Evolutionary conservation across 2,113 vertebrate genomes (phyloP).

Genomic region (Phyllostomus discolor): DNA sequence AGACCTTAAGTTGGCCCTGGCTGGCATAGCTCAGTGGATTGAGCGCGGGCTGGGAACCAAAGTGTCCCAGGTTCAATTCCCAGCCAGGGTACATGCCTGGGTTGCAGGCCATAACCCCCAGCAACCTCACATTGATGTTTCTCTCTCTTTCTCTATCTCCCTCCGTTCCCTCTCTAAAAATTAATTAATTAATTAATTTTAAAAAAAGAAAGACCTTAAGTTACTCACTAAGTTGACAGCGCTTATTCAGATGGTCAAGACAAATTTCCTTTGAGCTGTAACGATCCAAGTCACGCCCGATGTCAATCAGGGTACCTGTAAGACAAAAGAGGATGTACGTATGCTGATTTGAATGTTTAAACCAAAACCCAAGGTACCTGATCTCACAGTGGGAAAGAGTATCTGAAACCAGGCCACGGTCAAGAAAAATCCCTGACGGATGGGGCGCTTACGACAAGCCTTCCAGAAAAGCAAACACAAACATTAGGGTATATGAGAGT

Average conservation of each 20-base stretch:
- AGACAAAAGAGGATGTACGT: not conserved
- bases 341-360: not conserved
- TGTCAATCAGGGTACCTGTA: not conserved
- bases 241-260: not conserved
- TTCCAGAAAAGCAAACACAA: not conserved
- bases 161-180: no score
- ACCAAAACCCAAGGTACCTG: not conserved
- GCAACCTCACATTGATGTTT: no score
- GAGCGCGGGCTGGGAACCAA: no score
- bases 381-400: not conserved
- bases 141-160: no score
- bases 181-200: no score
- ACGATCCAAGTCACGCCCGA: not conserved
- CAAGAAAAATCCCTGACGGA: not conserved
- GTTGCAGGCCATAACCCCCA: no score
- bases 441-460: not conserved
- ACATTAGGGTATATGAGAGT: not conserved
- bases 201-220: not conserved
- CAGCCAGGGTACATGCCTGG: no score
- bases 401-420: not conserved
- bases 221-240: conserved; percentile 53
- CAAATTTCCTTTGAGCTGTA: conserved; percentile 46
- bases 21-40: no score
- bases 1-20: not conserved
- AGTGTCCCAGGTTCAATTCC: no score